Conservation (phyloP, 2,113 vertebrate species). For the Aegotheles bennettii region DNA sequence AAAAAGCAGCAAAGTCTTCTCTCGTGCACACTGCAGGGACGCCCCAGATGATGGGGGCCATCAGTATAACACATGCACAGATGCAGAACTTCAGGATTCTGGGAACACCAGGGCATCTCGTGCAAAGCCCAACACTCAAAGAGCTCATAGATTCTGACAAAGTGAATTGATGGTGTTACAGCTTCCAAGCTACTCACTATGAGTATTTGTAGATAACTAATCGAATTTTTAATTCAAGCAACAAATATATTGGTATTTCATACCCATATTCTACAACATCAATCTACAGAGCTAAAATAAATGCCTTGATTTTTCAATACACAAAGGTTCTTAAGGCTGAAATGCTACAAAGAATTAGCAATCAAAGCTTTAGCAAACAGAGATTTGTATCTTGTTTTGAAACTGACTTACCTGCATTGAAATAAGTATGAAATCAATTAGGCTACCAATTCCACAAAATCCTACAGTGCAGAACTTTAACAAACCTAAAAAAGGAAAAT, state of each 20-base stretch:
- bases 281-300: not conserved
- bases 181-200: not conserved
- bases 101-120: not conserved
- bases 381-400: not conserved
- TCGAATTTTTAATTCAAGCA: not conserved
- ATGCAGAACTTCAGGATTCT: not conserved
- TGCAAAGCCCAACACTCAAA: not conserved
- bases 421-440: slow-evolving; percentile 96
- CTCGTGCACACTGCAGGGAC: not conserved
- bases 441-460: slow-evolving; percentile 96
- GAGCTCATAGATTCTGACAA: not conserved
- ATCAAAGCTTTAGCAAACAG: not conserved
- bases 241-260: not conserved
- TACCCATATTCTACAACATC: not conserved
- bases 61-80: not conserved
- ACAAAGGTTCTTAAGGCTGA: not conserved
- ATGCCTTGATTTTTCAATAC: not conserved
- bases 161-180: not conserved
- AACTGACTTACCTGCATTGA: slow-evolving; percentile 91
- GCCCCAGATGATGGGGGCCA: not conserved
- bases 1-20: not conserved
- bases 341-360: not conserved
- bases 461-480: slow-evolving; percentile 98
- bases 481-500: slow-evolving; percentile 78
- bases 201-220: not conserved